Base-by-base conservation (phyloP, 1,140 invertebrate genomes). In the Ectropis grisescens region DNA sequence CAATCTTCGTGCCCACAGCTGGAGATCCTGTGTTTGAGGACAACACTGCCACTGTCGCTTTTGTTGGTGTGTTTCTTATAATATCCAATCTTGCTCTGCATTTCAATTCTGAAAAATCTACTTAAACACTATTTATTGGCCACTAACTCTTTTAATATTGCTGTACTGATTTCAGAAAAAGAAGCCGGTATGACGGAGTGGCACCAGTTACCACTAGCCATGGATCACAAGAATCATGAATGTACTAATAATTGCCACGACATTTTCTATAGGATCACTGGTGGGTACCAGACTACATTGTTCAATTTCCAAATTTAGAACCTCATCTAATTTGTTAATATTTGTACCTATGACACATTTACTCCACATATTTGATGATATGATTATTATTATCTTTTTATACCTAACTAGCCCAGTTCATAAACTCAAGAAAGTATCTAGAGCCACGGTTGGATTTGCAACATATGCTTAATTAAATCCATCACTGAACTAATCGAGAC, bases 261-360 rank as follows among this genome's bases (percentile, higher is more conserved):
- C 7, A 75, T 83, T 10, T 84, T 67, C 46, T 85, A 85, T 42
- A 79, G 50, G 29, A 78, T 85, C 15, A 36, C 76, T 43, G 69
- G 82, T 84, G 51, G 62, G 56, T 26, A 24, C 25, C 15, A 30
- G n/a, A n/a, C n/a, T n/a, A n/a, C n/a, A n/a, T n/a, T n/a, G n/a
- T n/a, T n/a, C n/a, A n/a, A n/a, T n/a, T n/a, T n/a, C n/a, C n/a
- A n/a, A n/a, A n/a, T n/a, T n/a, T n/a, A n/a, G n/a, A n/a, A n/a
- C n/a, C n/a, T n/a, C n/a, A n/a, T n/a, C n/a, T n/a, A n/a, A n/a
- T n/a, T n/a, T n/a, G n/a, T n/a, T n/a, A n/a, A n/a, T n/a, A n/a
- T n/a, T n/a, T n/a, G n/a, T n/a, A n/a, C n/a, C n/a, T n/a, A n/a
- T n/a, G n/a, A n/a, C n/a, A n/a, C n/a, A n/a, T n/a, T n/a, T n/a